Evolutionary conservation across 2,888 invertebrate genomes (phyloP), one percentile per base, ranked within the genome.

Genomic region (Caenorhabditis panamensis): DNA sequence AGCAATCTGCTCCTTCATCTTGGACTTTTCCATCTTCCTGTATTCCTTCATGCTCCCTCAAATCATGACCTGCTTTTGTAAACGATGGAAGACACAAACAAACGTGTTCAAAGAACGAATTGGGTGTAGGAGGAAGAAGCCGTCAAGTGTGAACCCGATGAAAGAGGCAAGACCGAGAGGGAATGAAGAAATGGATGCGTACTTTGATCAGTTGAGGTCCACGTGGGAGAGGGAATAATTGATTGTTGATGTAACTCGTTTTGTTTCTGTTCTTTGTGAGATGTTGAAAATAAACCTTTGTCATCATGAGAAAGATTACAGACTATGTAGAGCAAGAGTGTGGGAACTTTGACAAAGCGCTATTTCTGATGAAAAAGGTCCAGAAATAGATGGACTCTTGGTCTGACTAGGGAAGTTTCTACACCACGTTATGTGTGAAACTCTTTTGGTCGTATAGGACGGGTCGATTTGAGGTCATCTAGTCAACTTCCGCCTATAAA

Each of bases 41-140:
- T 76, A 76, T 31, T 67, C 67, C 41, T 62, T 76, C 31, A 31
- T 37, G 31, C 47, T 67, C 3, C 75, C 75, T 11, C 75, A 76
- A 41, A 76, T 76, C n/a, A 76, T 76, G 75, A 67, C 62, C 2
- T 53, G 54, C 5, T 62, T 18, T 22, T 76, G 75, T 18, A 44
- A 61, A 20, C 61, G 61, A 54, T 76, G 75, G 75, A 61, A 24
- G 31, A 36, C 31, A 0, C 67, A 62, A 41, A 53, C 37, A 9
- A 44, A 37, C n/a, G 18, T 20, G 37, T 54, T 67, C 54, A 67
- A 56, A 41, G 31, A 44, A n/a, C 51, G 20, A 18, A 6, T 76
- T 2, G 67, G 67, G 20, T 61, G 61, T 22, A 26, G 24, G 37
- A 73, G 44, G 26, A 6, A 36, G 20, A 11, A 36, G 16, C 18